A percentile compares a stretch with the other conserved stretches of the same genome.
phyloP scores from a whole-genome alignment of 2,113 vertebrate genomes.

The Rhineura floridana region DNA sequence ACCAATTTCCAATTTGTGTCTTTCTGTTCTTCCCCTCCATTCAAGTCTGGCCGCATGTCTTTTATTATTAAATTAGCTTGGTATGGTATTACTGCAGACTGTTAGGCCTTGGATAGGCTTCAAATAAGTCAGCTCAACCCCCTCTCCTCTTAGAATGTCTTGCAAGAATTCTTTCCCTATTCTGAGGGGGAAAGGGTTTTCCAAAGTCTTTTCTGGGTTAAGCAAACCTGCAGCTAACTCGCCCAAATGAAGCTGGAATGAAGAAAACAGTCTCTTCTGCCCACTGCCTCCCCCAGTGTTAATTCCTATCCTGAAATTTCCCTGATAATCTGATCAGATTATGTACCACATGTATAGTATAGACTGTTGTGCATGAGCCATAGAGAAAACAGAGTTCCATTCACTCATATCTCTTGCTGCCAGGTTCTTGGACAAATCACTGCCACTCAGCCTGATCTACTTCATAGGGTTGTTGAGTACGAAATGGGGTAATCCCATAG shows the following conservation, averaged over 20 bases:
- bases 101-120: slow-evolving; percentile 17
- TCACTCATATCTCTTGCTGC: neutral
- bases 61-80: slow-evolving; percentile 32
- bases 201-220: neutral
- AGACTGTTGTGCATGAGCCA: too few relatives aligned
- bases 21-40: slow-evolving; percentile 23
- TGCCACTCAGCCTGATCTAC: neutral
- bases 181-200: neutral
- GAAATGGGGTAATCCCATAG: neutral
- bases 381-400: neutral
- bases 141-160: slow-evolving; percentile 4
- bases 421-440: neutral
- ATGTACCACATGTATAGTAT: neutral
- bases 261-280: neutral
- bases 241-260: neutral
- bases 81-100: slow-evolving; percentile 23
- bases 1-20: slow-evolving; percentile 40
- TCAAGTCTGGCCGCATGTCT: slow-evolving; percentile 13
- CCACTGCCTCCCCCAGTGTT: neutral
- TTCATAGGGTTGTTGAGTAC: neutral
- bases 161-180: neutral
- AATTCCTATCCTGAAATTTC: neutral
- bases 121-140: slow-evolving; percentile 8
- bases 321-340: neutral
- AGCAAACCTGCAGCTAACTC: neutral